Conservation (phyloP, 1,140 invertebrate genomes). For the Oscheius sp. region DNA sequence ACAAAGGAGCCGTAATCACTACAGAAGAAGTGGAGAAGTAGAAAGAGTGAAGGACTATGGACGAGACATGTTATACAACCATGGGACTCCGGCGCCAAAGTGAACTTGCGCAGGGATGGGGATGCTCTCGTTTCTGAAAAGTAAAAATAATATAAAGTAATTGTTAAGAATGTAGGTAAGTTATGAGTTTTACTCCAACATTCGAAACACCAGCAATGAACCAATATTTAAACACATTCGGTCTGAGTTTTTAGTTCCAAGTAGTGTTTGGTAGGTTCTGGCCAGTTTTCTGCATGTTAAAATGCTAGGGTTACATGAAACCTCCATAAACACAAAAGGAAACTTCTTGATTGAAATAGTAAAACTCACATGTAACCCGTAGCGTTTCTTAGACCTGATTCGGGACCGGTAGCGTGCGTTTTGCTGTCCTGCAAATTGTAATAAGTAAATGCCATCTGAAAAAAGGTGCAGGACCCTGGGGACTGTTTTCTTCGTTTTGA, state of each 20-base stretch:
- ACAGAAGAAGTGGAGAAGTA: background rate
- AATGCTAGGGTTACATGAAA: background rate
- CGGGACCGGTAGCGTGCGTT: background rate
- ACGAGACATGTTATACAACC: background rate
- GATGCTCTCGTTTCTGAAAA: no score
- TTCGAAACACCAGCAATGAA: no score
- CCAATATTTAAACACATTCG: no score
- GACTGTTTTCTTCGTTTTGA: no score
- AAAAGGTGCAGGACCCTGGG: background rate
- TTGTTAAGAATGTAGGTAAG: no score
- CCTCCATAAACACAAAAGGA: background rate
- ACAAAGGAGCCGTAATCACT: background rate
- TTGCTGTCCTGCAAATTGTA: slow-evolving; percentile 22
- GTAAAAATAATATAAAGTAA: no score
- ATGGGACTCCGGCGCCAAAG: background rate
- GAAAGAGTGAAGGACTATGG: background rate
- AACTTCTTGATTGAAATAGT: background rate
- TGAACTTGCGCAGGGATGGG: background rate
- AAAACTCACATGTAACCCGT: slow-evolving; percentile 4
- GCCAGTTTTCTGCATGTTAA: no score
- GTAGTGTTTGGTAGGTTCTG: no score
- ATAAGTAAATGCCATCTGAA: slow-evolving; percentile 1
- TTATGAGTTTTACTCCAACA: no score
- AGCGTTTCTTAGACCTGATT: background rate
- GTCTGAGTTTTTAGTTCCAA: no score